phyloP scores from a whole-genome alignment of 2,888 invertebrate genomes.

The Eupithecia tripunctaria region DNA sequence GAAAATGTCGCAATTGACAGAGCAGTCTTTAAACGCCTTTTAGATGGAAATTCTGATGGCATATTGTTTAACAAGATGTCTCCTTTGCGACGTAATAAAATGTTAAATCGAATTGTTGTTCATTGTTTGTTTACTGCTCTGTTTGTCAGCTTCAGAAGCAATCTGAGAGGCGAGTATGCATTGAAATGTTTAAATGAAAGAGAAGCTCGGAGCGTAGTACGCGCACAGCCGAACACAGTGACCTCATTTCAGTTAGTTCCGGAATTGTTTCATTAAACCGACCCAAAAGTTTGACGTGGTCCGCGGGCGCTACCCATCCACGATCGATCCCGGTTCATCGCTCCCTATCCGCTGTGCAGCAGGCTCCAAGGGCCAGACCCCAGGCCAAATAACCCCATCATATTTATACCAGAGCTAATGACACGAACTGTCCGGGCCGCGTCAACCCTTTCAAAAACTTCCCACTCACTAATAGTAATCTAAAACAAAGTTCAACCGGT shows the following conservation, averaged over 20 bases:
- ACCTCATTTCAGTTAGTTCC: constrained; percentile 73
- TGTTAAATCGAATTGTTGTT: constrained; percentile 37
- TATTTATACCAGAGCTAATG: constrained; percentile 62
- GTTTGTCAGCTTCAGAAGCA: constrained; percentile 10
- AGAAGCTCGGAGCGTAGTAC: constrained; percentile 49
- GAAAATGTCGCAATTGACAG: constrained; percentile 80
- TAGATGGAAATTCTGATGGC: constrained; percentile 77
- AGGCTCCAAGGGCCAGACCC: constrained; percentile 48
- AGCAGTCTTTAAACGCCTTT: constrained; percentile 74
- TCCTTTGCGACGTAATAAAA: constrained; percentile 49
- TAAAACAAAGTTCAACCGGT: constrained; percentile 81
- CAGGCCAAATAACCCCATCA: constrained; percentile 62
- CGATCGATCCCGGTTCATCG: constrained; percentile 76
- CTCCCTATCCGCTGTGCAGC: constrained; percentile 63
- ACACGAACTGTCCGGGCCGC: constrained; percentile 61
- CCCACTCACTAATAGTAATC: constrained; percentile 83
- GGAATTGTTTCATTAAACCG: constrained; percentile 78
- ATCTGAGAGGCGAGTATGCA: constrained; percentile 6
- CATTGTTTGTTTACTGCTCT: constrained; percentile 25
- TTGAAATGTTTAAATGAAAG: constrained; percentile 30
- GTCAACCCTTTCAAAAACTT: constrained; percentile 77
- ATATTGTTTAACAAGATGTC: constrained; percentile 77
- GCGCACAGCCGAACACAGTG: constrained; percentile 70
- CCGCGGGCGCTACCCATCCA: constrained; percentile 63
- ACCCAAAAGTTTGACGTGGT: constrained; percentile 75